Evolutionary conservation across 2,113 vertebrate species (phyloP).

Genomic region (Oreochromis niloticus): DNA sequence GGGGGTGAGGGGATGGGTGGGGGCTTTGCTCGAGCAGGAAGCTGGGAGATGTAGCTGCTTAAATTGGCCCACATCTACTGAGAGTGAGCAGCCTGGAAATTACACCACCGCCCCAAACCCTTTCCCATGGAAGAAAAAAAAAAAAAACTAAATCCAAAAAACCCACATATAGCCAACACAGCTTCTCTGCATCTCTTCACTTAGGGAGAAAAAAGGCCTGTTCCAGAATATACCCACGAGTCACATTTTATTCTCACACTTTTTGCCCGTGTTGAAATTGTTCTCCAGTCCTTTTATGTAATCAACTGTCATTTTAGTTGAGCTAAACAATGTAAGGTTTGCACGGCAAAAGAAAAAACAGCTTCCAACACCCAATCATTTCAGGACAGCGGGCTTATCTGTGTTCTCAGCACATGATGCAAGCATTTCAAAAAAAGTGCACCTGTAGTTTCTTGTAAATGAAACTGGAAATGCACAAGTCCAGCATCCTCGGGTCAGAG

Average conservation of each 20-base stretch:
- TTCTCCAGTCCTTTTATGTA: constrained; percentile 28
- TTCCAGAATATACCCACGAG: constrained; percentile 37
- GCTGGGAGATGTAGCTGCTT: constrained; percentile 66
- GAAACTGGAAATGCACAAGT: rapidly evolving
- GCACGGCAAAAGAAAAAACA: not conserved
- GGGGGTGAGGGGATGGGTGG: constrained; percentile 7
- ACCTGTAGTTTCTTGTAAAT: not conserved
- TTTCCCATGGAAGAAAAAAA: constrained; percentile 17
- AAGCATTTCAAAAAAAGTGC: not conserved
- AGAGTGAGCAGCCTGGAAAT: constrained; percentile 66
- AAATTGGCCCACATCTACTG: constrained; percentile 69
- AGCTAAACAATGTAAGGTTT: not conserved
- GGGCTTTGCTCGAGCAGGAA: constrained; percentile 57
- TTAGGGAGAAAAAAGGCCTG: constrained; percentile 35
- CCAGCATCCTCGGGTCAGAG: not conserved
- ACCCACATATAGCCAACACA: not conserved
- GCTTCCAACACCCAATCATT: not conserved
- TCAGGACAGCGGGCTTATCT: not conserved
- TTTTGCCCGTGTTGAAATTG: constrained; percentile 33
- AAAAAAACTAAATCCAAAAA: not conserved
- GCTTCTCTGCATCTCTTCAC: constrained; percentile 63
- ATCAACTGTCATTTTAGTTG: constrained; percentile 42
- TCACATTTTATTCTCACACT: constrained; percentile 29
- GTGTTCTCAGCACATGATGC: not conserved
- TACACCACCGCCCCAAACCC: constrained; percentile 54